Evolutionary conservation across 2,888 invertebrate species (phyloP).

Genomic region (Chrysina gloriosa): DNA sequence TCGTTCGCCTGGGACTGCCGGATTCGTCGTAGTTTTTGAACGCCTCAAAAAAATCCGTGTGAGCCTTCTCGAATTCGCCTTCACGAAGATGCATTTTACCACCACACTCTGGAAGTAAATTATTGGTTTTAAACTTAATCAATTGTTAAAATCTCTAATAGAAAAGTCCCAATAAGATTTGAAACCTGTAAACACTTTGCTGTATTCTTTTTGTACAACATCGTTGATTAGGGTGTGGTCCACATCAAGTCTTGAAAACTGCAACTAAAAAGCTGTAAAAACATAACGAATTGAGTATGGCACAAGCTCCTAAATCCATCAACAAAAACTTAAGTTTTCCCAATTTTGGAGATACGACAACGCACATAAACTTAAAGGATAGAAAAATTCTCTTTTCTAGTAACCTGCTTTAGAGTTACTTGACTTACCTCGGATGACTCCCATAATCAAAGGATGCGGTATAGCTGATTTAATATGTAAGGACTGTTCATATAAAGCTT

Average conservation of each 20-base stretch:
- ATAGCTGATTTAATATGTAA: constrained; percentile 99
- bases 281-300: too few species aligned
- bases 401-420: constrained; percentile 18
- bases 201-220: background rate
- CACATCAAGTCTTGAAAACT: too few species aligned
- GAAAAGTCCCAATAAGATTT: too few species aligned
- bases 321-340: background rate
- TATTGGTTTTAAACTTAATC: constrained; percentile 21
- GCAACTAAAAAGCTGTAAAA: too few species aligned
- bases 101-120: constrained; percentile 82
- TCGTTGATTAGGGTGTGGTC: too few species aligned
- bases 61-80: constrained; percentile 98
- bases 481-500: constrained; percentile 97
- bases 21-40: constrained; percentile 99
- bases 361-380: background rate
- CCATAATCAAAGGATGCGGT: constrained; percentile 99
- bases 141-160: too few species aligned
- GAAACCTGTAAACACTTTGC: too few species aligned
- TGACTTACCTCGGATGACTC: constrained; percentile 89
- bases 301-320: too few species aligned
- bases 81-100: constrained; percentile 99
- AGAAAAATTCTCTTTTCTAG: too few species aligned
- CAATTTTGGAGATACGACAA: background rate
- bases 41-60: constrained; percentile 99
- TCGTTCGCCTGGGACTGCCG: constrained; percentile 95